Evolutionary conservation across 2,888 invertebrate genomes (phyloP).

Genomic region (Hemithea aestivaria): DNA sequence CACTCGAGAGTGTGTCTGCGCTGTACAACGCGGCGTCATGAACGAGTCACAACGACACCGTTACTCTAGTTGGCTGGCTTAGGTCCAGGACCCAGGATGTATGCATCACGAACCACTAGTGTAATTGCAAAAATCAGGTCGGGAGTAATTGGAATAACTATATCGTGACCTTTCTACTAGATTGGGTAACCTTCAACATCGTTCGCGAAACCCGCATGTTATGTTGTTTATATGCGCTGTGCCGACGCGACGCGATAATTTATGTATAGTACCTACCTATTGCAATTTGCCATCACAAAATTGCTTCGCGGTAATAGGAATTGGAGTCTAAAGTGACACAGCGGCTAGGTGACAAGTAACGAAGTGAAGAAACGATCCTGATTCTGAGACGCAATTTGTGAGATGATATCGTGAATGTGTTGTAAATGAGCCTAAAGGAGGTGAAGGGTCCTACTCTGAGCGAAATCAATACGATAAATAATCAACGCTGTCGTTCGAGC

Average conservation of each 20-base stretch:
- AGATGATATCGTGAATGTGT: too few species aligned
- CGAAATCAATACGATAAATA: too few species aligned
- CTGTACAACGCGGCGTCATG: slow-evolving; percentile 75
- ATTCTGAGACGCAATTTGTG: too few species aligned
- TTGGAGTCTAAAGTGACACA: slow-evolving; percentile 40
- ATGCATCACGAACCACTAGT: slow-evolving; percentile 33
- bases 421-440: too few species aligned
- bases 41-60: slow-evolving; percentile 62
- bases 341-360: slow-evolving; percentile 36
- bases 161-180: slow-evolving; percentile 30
- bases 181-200: slow-evolving; percentile 39
- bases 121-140: slow-evolving; percentile 28
- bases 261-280: slow-evolving; percentile 19
- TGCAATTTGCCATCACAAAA: slow-evolving; percentile 32
- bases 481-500: too few species aligned
- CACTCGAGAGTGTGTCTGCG: slow-evolving; percentile 66
- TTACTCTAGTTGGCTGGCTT: slow-evolving; percentile 60
- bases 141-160: slow-evolving; percentile 17
- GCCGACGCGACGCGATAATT: too few species aligned
- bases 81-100: slow-evolving; percentile 51
- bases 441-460: too few species aligned
- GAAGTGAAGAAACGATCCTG: slow-evolving; percentile 1
- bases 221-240: slow-evolving; percentile 20
- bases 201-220: slow-evolving; percentile 31
- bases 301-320: slow-evolving; percentile 31